phyloP scores from a whole-genome alignment of 2,797 vertebrate species.

The Trachops cirrhosus region DNA sequence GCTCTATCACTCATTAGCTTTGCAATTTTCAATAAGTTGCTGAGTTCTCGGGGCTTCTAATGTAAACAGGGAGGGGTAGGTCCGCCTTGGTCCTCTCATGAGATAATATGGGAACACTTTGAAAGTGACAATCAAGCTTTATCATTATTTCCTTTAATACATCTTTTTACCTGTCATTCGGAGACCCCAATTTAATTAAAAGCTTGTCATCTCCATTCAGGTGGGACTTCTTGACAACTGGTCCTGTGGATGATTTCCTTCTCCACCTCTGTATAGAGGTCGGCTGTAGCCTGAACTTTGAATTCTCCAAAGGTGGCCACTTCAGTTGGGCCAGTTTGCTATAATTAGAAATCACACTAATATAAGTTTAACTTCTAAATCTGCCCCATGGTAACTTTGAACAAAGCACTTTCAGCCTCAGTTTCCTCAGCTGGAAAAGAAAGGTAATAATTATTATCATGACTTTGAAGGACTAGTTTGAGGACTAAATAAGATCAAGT shows the following conservation, averaged over 20 bases:
- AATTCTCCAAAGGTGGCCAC: not conserved
- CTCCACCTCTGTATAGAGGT: not conserved
- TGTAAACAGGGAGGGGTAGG: not conserved
- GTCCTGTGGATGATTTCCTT: not conserved
- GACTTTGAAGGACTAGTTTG: not conserved
- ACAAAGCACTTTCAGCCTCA: not conserved
- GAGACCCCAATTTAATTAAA: not conserved
- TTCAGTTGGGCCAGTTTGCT: not conserved
- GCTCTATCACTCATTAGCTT: not conserved
- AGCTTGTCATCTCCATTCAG: not conserved
- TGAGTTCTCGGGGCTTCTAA: not conserved
- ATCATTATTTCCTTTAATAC: not conserved
- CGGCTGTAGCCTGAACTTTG: not conserved
- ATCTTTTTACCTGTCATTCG: not conserved
- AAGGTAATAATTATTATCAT: not conserved
- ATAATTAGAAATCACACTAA: not conserved
- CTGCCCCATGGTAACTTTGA: conserved; percentile 20
- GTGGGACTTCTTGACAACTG: not conserved
- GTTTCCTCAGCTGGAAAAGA: conserved; percentile 39
- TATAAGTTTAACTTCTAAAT: not conserved
- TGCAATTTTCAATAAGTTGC: not conserved
- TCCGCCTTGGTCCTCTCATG: not conserved
- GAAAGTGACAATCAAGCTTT: not conserved
- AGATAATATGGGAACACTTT: not conserved
- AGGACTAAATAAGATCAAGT: not conserved